Conservation (phyloP, 1,140 invertebrate genomes). For the Solenopsis fugax region DNA sequence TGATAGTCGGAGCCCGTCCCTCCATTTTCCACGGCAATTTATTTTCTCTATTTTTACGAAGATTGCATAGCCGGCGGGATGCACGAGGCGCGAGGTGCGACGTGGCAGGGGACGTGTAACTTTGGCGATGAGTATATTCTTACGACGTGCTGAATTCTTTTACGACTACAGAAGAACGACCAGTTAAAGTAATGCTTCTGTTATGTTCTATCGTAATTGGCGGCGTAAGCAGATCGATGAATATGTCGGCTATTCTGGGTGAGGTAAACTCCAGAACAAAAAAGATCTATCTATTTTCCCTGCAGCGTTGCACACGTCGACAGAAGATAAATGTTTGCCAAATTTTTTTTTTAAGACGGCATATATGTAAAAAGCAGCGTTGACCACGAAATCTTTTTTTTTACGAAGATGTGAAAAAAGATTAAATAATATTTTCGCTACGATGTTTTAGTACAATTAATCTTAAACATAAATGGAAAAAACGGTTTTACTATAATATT, state of each 20-base stretch:
- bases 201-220: slow-evolving; percentile 45
- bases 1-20: slow-evolving; percentile 18
- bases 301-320: not conserved
- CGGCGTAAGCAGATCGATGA: slow-evolving; percentile 54
- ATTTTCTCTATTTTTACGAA: slow-evolving; percentile 57
- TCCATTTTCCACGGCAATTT: slow-evolving; percentile 40
- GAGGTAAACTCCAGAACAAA: not conserved
- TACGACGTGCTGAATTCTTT: slow-evolving; percentile 54
- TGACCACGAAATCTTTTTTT: slow-evolving; percentile 14
- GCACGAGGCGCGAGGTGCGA: not conserved
- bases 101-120: not conserved
- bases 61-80: slow-evolving; percentile 14
- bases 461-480: not conserved
- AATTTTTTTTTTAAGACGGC: not conserved
- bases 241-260: not conserved
- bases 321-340: slow-evolving; percentile 34
- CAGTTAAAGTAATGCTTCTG: slow-evolving; percentile 48
- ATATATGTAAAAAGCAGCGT: not conserved
- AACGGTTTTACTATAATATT: too few relatives aligned
- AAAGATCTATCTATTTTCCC: slow-evolving; percentile 39
- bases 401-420: not conserved
- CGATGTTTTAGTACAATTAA: not conserved
- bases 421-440: not conserved
- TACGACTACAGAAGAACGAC: slow-evolving; percentile 42
- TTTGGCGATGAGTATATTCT: slow-evolving; percentile 52